phyloP scores from a whole-genome alignment of 1,140 invertebrate genomes.

The Apis florea region DNA sequence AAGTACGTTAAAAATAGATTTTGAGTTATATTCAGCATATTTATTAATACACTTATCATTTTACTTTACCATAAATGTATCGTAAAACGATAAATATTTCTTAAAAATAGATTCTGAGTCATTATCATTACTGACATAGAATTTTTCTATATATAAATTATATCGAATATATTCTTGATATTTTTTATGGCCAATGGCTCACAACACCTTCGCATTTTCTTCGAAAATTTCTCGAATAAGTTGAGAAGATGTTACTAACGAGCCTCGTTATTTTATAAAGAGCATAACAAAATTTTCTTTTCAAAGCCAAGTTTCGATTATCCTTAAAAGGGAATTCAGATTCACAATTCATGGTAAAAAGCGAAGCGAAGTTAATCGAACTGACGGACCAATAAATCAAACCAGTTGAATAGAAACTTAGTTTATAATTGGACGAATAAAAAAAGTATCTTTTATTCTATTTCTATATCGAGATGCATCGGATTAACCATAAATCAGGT shows the following conservation, averaged over 20 bases:
- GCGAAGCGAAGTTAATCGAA: background rate
- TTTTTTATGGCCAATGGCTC: no score
- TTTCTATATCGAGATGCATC: background rate
- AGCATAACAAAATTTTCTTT: background rate
- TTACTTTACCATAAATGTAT: no score
- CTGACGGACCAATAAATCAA: background rate
- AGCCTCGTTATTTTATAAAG: background rate
- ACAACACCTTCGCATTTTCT: no score
- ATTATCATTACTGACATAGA: no score
- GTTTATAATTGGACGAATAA: background rate
- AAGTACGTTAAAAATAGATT: background rate
- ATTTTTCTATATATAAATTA: no score
- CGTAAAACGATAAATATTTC: no score
- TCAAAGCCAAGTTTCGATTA: background rate
- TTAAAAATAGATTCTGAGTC: no score
- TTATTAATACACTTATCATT: no score
- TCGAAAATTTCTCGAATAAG: no score
- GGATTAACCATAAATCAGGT: background rate
- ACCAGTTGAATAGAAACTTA: background rate
- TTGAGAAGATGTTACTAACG: background rate
- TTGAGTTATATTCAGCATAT: background rate
- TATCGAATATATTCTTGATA: no score
- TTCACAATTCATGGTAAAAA: background rate
- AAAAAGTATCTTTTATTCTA: background rate
- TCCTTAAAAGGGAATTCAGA: background rate